These are phyloP conservation scores for Centruroides sculpturatus DNA, from an alignment of 1,140 invertebrate species.

Conservation along the genomic window DNA sequence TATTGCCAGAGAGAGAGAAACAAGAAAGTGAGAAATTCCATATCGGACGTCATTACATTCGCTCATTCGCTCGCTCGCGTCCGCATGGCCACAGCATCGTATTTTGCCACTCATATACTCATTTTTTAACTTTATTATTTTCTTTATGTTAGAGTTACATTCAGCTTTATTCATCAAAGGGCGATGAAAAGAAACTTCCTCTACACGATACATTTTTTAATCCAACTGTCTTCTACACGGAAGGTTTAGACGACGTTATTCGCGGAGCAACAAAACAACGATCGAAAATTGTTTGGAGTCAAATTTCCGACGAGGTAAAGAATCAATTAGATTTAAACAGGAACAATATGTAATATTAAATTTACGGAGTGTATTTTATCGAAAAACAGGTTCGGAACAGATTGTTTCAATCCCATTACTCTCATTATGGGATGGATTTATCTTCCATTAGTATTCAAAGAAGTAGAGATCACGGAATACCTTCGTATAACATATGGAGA, in stretches of 20 bases:
- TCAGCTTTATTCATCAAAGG: background rate
- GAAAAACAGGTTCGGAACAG: constrained; percentile 34
- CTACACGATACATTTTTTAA: constrained; percentile 88
- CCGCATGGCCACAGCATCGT: no score
- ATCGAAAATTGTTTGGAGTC: constrained; percentile 3
- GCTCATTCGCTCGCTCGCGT: no score
- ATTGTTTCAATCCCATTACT: constrained; percentile 48
- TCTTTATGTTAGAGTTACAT: background rate
- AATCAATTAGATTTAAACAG: background rate
- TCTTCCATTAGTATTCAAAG: constrained; percentile 71
- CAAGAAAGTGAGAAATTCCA: no score
- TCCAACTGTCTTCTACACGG: constrained; percentile 61
- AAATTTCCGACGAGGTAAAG: constrained; percentile 8
- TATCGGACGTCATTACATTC: no score
- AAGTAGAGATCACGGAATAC: constrained; percentile 75
- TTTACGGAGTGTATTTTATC: no score
- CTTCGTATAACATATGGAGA: constrained; percentile 62
- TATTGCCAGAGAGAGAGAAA: no score
- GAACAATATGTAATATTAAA: no score
- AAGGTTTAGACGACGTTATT: constrained; percentile 4
- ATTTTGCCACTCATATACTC: no score
- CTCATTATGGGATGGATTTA: constrained; percentile 50
- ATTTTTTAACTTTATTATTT: no score
- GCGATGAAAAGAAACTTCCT: background rate
- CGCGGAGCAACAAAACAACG: constrained; percentile 4